Conservation (phyloP, 1,140 invertebrate species). For the Hesperophylax magnus region DNA sequence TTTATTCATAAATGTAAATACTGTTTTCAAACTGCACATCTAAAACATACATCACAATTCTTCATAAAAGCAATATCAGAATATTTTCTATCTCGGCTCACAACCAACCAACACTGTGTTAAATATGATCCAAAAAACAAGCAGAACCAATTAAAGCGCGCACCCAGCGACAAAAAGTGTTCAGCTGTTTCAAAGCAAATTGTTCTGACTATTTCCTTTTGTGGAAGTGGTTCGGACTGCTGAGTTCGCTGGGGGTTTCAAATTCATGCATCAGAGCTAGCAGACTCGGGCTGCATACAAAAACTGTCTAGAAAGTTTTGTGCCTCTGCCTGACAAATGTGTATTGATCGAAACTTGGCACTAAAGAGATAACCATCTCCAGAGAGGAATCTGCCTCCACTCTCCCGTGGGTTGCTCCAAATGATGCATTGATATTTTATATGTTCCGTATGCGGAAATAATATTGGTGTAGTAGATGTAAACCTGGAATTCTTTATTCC, state of each 20-base stretch:
- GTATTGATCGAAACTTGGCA: conserved; percentile 61
- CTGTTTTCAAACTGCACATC: too few species aligned
- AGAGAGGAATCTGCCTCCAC: background rate
- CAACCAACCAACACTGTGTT: background rate
- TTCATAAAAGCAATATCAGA: too few species aligned
- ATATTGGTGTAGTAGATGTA: too few species aligned
- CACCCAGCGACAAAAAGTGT: too few species aligned
- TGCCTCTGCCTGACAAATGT: conserved; percentile 60
- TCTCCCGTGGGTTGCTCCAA: background rate
- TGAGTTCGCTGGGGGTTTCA: background rate
- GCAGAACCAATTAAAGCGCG: background rate
- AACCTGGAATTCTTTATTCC: too few species aligned
- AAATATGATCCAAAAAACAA: background rate
- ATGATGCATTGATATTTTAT: too few species aligned
- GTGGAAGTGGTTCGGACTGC: background rate
- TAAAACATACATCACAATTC: too few species aligned
- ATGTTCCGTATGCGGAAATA: too few species aligned
- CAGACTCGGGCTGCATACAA: conserved; percentile 63
- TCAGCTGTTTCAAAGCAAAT: too few species aligned
- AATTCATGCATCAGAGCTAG: background rate
- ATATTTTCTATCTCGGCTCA: too few species aligned
- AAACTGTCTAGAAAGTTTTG: conserved; percentile 73
- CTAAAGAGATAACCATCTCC: conserved; percentile 19
- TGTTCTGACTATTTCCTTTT: background rate
- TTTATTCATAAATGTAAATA: too few species aligned